phyloP scores from a whole-genome alignment of 2,888 invertebrate species.

The Acrocyrtus sp. region DNA sequence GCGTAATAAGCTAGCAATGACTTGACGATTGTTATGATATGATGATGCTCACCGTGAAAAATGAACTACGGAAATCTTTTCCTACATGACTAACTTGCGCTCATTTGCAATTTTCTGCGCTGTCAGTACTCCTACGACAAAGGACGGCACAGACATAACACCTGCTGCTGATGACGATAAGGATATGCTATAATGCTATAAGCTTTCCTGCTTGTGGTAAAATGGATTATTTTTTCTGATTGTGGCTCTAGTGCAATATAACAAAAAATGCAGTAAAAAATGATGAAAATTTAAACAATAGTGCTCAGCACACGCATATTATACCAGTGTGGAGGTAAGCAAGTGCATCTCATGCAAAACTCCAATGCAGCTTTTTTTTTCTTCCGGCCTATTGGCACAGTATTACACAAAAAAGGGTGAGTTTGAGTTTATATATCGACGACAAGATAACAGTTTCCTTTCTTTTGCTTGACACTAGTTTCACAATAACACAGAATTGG shows the following conservation, averaged over 20 bases:
- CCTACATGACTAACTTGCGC: conserved; percentile 33
- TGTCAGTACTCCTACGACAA: background rate
- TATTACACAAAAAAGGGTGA: conserved; percentile 42
- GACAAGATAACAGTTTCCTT: conserved; percentile 37
- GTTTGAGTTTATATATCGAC: background rate
- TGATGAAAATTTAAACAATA: no score
- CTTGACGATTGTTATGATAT: no score
- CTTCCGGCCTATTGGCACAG: conserved; percentile 53
- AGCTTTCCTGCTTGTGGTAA: no score
- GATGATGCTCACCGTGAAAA: conserved; percentile 32
- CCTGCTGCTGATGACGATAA: conserved; percentile 16
- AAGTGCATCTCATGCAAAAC: background rate
- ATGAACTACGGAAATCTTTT: conserved; percentile 40
- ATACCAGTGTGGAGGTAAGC: background rate
- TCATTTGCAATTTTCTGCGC: conserved; percentile 23
- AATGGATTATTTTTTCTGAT: no score
- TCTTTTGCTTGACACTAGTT: background rate
- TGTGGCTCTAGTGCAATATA: background rate
- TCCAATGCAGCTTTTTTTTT: conserved; percentile 21
- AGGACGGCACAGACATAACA: conserved; percentile 2
- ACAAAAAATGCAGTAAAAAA: background rate
- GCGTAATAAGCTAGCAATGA: no score
- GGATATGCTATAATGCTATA: no score
- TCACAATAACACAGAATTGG: background rate
- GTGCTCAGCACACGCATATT: no score